Evolutionary conservation across 2,113 vertebrate species (phyloP).

Genomic region (Aphelocoma coerulescens): DNA sequence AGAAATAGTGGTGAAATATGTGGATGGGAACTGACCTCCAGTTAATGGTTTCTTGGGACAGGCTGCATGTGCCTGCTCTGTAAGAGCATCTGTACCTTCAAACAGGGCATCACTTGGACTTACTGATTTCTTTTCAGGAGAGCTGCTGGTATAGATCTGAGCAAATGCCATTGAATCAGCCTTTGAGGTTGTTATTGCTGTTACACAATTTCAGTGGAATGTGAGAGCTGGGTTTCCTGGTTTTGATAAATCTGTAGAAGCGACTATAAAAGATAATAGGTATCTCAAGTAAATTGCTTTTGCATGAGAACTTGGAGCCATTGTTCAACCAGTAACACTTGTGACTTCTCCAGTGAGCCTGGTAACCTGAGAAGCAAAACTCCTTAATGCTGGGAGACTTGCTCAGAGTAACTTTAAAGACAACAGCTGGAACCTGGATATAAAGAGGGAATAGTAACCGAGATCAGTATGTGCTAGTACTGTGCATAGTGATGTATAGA

Average conservation of each 20-base stretch:
- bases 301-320: not conserved
- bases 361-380: constrained; percentile 43
- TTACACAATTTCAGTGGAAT: constrained; percentile 68
- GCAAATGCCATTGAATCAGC: constrained; percentile 4
- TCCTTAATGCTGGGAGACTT: not conserved
- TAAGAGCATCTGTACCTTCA: not conserved
- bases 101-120: not conserved
- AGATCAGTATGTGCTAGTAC: not conserved
- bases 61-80: not conserved
- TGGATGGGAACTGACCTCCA: not conserved
- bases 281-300: constrained; percentile 28
- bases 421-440: constrained; percentile 29
- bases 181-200: constrained; percentile 33
- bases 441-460: constrained; percentile 4
- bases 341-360: not conserved
- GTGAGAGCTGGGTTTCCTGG: constrained; percentile 53
- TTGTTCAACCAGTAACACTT: constrained; percentile 31
- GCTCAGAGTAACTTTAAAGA: not conserved
- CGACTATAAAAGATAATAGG: constrained; percentile 21
- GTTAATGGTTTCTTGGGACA: not conserved
- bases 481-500: not conserved
- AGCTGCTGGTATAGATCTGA: not conserved
- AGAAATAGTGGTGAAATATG: not conserved
- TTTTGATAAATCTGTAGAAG: constrained; percentile 48
- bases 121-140: not conserved